Conservation (phyloP, 2,888 invertebrate species). For the Xanthia togata region DNA sequence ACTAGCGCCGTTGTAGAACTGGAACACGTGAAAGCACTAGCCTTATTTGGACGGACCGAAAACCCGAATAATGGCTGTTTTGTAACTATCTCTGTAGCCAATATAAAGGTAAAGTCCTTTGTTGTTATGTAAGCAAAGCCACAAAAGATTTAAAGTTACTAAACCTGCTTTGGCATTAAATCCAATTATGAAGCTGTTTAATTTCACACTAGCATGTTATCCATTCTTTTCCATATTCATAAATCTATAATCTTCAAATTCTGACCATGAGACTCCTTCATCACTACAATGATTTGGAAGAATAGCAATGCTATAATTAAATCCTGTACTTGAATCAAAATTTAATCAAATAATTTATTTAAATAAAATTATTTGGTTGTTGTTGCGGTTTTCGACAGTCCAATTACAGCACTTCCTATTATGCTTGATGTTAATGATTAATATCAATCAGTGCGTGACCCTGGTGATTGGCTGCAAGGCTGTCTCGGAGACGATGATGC, state of each 20-base stretch:
- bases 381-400: slow-evolving; percentile 48
- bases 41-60: neutral
- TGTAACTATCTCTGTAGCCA: neutral
- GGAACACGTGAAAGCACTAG: neutral
- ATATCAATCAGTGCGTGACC: slow-evolving; percentile 53
- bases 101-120: neutral
- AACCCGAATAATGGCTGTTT: neutral
- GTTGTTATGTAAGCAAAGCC: neutral
- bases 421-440: slow-evolving; percentile 56
- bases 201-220: slow-evolving; percentile 22
- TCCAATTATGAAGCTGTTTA: slow-evolving; percentile 17
- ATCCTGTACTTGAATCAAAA: slow-evolving; percentile 21
- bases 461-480: slow-evolving; percentile 61
- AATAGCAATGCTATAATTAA: slow-evolving; percentile 15
- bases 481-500: slow-evolving; percentile 62
- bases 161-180: neutral
- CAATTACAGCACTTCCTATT: slow-evolving; percentile 59
- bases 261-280: neutral
- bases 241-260: neutral
- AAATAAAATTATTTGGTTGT: slow-evolving; percentile 50
- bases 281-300: slow-evolving; percentile 6
- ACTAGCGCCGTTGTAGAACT: neutral
- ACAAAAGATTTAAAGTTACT: neutral
- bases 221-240: neutral
- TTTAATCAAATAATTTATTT: slow-evolving; percentile 40